phyloP scores from a whole-genome alignment of 2,797 vertebrate genomes.

The Neolamprologus multifasciatus region DNA sequence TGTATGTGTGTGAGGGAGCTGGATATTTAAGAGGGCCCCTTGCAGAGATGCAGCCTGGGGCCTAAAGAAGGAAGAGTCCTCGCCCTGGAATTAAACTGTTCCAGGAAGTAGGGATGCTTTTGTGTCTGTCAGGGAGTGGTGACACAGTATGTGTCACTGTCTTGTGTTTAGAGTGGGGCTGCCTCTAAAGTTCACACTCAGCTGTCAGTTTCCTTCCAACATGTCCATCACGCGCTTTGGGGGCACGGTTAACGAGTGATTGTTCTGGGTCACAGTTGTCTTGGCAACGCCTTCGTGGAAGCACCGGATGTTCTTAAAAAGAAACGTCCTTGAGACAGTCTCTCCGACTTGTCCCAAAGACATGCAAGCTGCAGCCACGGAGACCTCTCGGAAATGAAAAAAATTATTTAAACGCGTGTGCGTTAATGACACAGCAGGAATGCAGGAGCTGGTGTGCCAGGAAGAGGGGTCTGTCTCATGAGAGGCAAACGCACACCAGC shows the following conservation, averaged over 20 bases:
- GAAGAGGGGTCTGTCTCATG: background rate
- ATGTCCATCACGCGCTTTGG: background rate
- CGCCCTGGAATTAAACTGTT: background rate
- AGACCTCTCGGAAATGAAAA: background rate
- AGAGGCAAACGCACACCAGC: conserved; percentile 6
- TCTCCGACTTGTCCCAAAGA: background rate
- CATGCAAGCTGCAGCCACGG: background rate
- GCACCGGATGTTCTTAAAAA: background rate
- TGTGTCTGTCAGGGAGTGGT: background rate
- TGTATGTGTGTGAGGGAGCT: background rate
- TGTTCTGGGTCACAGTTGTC: background rate
- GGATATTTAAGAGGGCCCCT: background rate
- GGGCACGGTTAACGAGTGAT: background rate
- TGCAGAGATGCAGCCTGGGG: background rate
- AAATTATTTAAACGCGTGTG: background rate
- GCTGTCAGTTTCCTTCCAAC: background rate
- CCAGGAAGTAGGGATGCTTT: background rate
- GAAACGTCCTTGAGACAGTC: background rate
- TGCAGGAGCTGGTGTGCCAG: conserved; percentile 2
- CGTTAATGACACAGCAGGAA: background rate
- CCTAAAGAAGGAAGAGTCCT: background rate
- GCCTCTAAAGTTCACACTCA: background rate
- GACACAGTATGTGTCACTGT: background rate
- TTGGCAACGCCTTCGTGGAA: background rate
- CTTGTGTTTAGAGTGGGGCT: background rate